phyloP scores from a whole-genome alignment of 2,113 vertebrate species.

The Sapajus apella region DNA sequence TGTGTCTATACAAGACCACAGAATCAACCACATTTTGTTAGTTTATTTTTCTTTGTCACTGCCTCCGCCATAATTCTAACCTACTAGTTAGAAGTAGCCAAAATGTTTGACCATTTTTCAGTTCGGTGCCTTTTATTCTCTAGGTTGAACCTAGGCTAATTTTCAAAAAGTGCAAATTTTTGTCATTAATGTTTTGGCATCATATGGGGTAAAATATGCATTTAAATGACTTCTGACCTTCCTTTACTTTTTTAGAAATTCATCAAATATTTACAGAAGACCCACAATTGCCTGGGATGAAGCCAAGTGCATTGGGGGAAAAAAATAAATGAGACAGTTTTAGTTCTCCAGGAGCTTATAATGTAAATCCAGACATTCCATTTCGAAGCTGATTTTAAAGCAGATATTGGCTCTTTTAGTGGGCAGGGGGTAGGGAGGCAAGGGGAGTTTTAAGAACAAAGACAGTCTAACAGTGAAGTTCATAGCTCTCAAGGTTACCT shows the following conservation, averaged over 20 bases:
- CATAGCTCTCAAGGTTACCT: not conserved
- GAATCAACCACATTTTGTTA: slow-evolving; percentile 32
- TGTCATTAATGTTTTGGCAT: not conserved
- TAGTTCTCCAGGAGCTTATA: not conserved
- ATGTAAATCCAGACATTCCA: not conserved
- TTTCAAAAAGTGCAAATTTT: not conserved
- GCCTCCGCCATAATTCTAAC: slow-evolving; percentile 27
- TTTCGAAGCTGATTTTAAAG: slow-evolving; percentile 9
- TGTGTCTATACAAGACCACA: slow-evolving; percentile 24
- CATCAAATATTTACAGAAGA: slow-evolving; percentile 38
- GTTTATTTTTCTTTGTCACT: not conserved
- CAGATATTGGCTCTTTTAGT: not conserved
- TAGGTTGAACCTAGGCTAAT: not conserved
- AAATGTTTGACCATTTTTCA: not conserved
- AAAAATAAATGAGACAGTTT: not conserved
- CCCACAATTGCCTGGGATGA: not conserved
- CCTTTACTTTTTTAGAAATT: not conserved
- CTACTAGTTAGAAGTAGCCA: not conserved
- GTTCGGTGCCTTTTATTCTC: not conserved
- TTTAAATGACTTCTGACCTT: not conserved
- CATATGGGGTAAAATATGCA: not conserved
- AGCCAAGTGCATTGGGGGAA: not conserved
- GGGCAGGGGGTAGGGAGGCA: not conserved
- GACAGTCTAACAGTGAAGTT: not conserved
- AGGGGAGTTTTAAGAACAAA: slow-evolving; percentile 13